A percentile compares a stretch with the other conserved stretches of the same genome.
phyloP scores from a whole-genome alignment of 2,113 vertebrate genomes.

The Semnornis frantzii region DNA sequence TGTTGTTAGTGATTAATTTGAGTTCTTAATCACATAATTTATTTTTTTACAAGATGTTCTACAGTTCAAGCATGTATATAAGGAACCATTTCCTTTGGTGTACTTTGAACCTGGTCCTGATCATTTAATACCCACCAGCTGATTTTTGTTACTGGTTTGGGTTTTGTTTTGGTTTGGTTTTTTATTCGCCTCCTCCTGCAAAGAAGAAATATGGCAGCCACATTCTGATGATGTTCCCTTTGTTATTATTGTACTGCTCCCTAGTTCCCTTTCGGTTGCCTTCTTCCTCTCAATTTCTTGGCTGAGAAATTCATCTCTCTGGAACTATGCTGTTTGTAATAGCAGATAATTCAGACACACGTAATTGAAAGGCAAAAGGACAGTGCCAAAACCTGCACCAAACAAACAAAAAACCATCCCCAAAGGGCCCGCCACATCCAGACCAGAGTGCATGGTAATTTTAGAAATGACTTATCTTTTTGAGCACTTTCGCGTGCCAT shows the following conservation, averaged over 20 bases:
- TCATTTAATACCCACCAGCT: neutral
- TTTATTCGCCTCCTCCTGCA: neutral
- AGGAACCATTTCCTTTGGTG: neutral
- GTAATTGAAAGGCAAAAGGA: neutral
- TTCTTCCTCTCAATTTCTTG: neutral
- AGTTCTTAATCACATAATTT: neutral
- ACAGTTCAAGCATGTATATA: neutral
- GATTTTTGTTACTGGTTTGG: neutral
- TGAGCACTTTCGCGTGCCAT: neutral
- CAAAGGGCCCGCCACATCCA: neutral
- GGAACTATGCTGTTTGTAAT: neutral
- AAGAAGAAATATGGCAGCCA: neutral
- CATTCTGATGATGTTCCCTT: neutral
- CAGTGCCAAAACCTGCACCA: neutral
- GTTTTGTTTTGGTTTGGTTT: neutral
- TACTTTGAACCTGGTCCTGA: neutral
- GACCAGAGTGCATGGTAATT: neutral
- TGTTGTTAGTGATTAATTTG: accelerated
- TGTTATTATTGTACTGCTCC: neutral
- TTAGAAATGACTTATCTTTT: neutral
- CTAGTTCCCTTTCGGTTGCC: neutral
- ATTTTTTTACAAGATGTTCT: neutral
- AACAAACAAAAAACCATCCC: neutral
- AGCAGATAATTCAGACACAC: neutral
- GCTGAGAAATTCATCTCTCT: neutral